Evolutionary conservation across 2,888 invertebrate species (phyloP), one percentile per base, ranked within the genome.

Genomic region (Scrobipalpa costella): DNA sequence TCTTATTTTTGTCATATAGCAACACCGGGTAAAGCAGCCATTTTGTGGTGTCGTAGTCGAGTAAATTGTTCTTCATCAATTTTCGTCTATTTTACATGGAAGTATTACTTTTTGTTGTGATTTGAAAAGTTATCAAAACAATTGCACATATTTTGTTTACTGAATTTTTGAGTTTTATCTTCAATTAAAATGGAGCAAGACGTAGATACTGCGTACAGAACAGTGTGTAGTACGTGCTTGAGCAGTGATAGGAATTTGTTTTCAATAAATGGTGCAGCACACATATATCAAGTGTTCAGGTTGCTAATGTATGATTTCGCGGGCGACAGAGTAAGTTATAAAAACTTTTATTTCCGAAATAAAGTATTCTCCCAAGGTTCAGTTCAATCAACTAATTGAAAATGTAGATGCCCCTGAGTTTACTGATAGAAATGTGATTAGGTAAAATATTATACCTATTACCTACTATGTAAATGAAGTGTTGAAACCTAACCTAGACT

Each of bases 71-170:
- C 81, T 81, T 84, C 76, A 77, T 73, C 66, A 81, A 87, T 81
- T 85, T 90, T 90, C 78, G 90, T 88, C 88, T 88, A 90, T 88
- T 90, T 90, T 89, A 90, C 88, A 90, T 90, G 90, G 90, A 83
- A 90, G 90, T 89, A 83, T 91, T 86, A 88, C 87, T 89, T 90
- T 88, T 90, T 91, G 90, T 90, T 90, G 78, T 90, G 89, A 79
- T 88, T 84, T 82, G 76, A 81, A 81, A 83, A 78, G 69, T 75
- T 74, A 72, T 79, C 77, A 74, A 71, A 80, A 79, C 76, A 49
- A 44, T 60, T 33, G 17, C 17, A 52, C 17, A 33, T 8, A 49
- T 49, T 38, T 38, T 13, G 7, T 49, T 59, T 59, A 74, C 76
- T 69, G 71, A 70, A 68, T 34, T 33, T 9, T 68, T 71, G 21